Base-by-base conservation (phyloP, 2,797 vertebrate genomes). In the Sebastolobus altivelis region DNA sequence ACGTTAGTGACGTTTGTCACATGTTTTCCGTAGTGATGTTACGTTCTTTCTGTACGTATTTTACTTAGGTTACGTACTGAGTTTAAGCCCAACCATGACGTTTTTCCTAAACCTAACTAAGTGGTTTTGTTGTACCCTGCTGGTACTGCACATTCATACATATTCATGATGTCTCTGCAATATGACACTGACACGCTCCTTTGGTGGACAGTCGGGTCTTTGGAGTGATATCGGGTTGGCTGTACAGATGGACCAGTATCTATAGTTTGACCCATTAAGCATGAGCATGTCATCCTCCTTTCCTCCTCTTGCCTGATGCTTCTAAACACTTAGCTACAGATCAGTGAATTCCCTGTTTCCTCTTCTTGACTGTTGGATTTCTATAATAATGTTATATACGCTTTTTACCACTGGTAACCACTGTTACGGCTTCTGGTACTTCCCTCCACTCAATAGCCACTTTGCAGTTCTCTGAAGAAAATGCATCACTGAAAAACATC, bases 31-130 rank as follows among this genome's bases (percentile, higher is more conserved):
- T 20, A 49, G 46, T 8, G 8, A 20, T 49, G 18, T 49, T 49
- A 18, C 0, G 1, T 49, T 49, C 16, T 49, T 49, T 49, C 18
- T 7, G 3, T 20, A 20, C 18, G 0, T 49, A 49, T 49, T 9
- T 20, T 49, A 49, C 46, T 49, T 49, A 49, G 18, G 0, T 49
- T 49, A 49, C 46, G 3, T 43, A 16, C 1, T 31, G 5, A 31
- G 4, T 3, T 16, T 16, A 16, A 43, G 14, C 46, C 46, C 46
- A 49, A 49, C 18, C 46, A 49, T 49, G 46, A 49, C 0, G 46
- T 49, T 49, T 49, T 49, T 49, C 46, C 46, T 49, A 49, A 49
- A 20, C 46, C 46, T 20, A 49, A 49, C 46, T 20, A 20, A 49
- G 46, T 49, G 46, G 46, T 49, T 49, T 49, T 49, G 18, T 46